Base-by-base conservation (phyloP, 1,140 invertebrate species). In the Octopus bimaculoides region DNA sequence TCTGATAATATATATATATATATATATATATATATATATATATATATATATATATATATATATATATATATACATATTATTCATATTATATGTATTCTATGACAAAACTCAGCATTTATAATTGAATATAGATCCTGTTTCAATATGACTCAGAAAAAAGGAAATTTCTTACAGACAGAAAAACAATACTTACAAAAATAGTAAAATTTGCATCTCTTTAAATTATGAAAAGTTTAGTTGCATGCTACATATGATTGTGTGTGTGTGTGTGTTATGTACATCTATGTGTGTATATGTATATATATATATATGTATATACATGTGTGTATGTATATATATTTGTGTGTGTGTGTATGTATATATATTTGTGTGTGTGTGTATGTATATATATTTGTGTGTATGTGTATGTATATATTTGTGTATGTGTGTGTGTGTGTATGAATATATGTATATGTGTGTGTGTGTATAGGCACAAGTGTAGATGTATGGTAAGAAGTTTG, bases 1-100 rank as follows among this genome's bases (percentile, higher is more conserved):
- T 41, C 26, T 41, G 26, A 41, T n/a, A 2, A 10, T n/a, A 69
- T 69, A 69, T 69, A 69, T 69, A 69, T 14, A 6, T 69, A 6
- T 69, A 6, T 14, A 6, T 14, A 6, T 69, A 8, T 78, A 78
- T 61, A 78, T 73, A 78, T 41, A 73, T 78, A 78, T 61, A 78
- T 78, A 78, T 61, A 78, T 69, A 78, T 61, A 78, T 78, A 78
- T 20, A 78, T 66, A 78, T 20, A 78, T 66, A 78, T 8, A 78
- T 10, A 78, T 20, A 69, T 66, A 78, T 20, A 71, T 66, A 78
- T 20, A 78, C 61, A 78, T 61, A 78, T 79, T 71, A 41, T 41
- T 41, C 26, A 41, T 0, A 41, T 41, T 41, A 41, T 41, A 41
- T 41, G 26, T 41, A 41, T 41, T 41, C 26, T 41, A 41, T 41